phyloP scores from a whole-genome alignment of 2,113 vertebrate genomes.

The Ursus arctos region DNA sequence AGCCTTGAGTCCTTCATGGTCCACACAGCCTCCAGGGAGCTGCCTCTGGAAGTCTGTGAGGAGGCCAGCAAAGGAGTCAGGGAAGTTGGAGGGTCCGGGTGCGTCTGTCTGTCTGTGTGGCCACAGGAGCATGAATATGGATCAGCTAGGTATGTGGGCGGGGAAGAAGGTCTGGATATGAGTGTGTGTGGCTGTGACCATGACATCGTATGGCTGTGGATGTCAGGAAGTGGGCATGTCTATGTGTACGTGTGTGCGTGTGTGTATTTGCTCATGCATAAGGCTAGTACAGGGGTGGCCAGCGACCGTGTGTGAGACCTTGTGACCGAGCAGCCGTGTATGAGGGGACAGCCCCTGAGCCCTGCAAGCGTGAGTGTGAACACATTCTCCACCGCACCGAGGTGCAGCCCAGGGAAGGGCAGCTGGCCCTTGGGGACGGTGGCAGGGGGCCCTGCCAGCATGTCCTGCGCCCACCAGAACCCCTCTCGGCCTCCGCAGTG shows the following conservation, averaged over 20 bases:
- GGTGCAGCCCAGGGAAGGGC: rapidly evolving
- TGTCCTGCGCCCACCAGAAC: neutral
- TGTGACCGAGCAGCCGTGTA: neutral
- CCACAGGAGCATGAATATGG: neutral
- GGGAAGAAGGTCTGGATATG: rapidly evolving
- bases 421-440: neutral
- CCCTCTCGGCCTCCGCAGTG: slow-evolving; percentile 84
- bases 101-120: too few relatives aligned
- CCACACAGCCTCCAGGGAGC: neutral
- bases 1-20: neutral
- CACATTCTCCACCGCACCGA: rapidly evolving
- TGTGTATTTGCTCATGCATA: neutral
- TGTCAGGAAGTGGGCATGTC: neutral
- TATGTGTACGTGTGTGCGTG: rapidly evolving
- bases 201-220: neutral
- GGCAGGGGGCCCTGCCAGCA: neutral
- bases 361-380: neutral
- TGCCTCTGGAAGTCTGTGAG: neutral
- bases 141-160: too few relatives aligned
- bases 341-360: neutral
- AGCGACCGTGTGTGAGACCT: neutral
- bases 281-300: rapidly evolving
- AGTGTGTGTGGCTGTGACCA: neutral
- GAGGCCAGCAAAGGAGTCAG: neutral
- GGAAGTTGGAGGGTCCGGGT: rapidly evolving